phyloP scores from a whole-genome alignment of 2,113 vertebrate genomes.

The Campylomormyrus numenius region DNA sequence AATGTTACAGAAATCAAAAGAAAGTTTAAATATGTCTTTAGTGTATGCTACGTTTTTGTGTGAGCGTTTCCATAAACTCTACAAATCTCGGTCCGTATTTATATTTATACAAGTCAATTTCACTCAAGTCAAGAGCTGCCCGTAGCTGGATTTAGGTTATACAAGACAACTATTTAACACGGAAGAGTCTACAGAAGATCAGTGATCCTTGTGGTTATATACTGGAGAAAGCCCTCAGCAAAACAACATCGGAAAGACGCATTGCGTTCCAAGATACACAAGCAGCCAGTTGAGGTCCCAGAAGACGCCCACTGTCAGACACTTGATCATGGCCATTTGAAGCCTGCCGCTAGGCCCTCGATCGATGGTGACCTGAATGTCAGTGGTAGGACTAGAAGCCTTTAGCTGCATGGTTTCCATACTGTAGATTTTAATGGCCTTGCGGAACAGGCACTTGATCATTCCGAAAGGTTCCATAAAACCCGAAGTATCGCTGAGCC shows the following conservation, averaged over 20 bases:
- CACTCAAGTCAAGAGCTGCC: neutral
- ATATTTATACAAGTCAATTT: neutral
- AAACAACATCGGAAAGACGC: neutral
- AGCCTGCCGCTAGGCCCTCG: neutral
- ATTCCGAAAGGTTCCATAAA: neutral
- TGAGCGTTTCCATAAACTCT: neutral
- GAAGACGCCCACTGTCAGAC: neutral
- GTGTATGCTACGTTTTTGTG: neutral
- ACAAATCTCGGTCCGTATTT: neutral
- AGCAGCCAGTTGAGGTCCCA: neutral
- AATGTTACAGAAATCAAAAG: neutral
- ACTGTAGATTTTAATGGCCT: neutral
- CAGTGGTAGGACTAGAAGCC: neutral
- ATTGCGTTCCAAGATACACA: neutral
- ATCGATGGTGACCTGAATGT: neutral
- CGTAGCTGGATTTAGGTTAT: neutral
- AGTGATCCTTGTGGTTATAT: neutral
- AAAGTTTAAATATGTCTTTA: neutral
- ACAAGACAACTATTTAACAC: neutral
- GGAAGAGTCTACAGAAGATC: neutral
- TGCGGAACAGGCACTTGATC: neutral
- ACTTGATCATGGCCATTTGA: neutral
- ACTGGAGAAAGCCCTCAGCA: neutral
- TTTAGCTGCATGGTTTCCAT: neutral
- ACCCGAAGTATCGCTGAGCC: slow-evolving; percentile 15